Evolutionary conservation across 2,888 invertebrate genomes (phyloP).

Genomic region (Cenopis cana): DNA sequence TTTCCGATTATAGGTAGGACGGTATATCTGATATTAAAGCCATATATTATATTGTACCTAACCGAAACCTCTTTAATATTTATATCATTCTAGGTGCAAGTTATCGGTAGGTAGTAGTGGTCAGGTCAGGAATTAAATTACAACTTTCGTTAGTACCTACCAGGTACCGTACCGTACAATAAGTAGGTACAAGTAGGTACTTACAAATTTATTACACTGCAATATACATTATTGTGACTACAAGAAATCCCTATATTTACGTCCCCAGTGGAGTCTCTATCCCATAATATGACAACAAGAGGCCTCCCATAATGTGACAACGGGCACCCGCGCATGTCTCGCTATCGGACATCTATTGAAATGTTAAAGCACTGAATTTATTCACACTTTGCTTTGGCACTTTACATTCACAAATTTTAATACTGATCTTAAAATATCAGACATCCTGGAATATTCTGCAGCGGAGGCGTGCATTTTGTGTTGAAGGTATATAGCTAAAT

Average conservation of each 20-base stretch:
- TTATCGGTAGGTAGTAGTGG: neutral
- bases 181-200: neutral
- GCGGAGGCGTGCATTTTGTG: neutral
- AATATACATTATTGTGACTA: neutral
- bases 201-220: neutral
- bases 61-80: neutral
- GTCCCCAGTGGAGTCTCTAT: conserved; percentile 45
- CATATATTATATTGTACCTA: too few species aligned
- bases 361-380: conserved; percentile 43
- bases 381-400: conserved; percentile 21
- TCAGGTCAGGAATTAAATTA: neutral
- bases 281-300: conserved; percentile 52
- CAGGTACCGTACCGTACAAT: neutral
- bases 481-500: too few species aligned
- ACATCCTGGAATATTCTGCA: neutral
- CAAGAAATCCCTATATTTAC: neutral
- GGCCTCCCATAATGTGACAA: conserved; percentile 15
- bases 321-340: conserved; percentile 44
- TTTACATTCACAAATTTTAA: conserved; percentile 22
- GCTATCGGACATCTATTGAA: conserved; percentile 54
- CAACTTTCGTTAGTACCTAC: neutral
- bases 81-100: neutral
- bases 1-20: too few species aligned
- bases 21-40: neutral
- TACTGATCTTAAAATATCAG: conserved; percentile 1